A percentile compares a stretch with the other conserved stretches of the same genome.
Evolutionary conservation across 2,888 invertebrate genomes (phyloP).

Genomic region (Idaea biselata): DNA sequence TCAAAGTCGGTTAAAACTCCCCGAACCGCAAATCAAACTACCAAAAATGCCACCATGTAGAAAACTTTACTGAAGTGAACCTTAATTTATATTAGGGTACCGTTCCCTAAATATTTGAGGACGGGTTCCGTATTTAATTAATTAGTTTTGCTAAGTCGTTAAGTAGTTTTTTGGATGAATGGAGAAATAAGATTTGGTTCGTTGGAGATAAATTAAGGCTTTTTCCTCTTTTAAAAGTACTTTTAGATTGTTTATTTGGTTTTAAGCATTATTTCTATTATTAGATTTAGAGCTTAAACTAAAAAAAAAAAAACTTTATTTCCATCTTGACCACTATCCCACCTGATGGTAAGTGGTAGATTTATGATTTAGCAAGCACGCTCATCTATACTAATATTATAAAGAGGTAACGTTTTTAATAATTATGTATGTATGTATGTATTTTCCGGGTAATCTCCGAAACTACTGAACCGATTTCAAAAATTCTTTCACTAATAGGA

Average conservation of each 20-base stretch:
- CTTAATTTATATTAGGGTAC: conserved; percentile 28
- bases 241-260: background rate
- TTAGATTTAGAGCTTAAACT: no score
- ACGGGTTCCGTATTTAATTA: conserved; percentile 25
- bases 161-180: background rate
- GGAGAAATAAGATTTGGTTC: background rate
- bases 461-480: no score
- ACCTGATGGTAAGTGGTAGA: no score
- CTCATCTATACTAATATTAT: no score
- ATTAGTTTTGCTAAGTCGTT: conserved; percentile 32
- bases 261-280: background rate
- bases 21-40: background rate
- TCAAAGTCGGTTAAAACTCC: background rate
- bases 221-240: background rate
- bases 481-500: no score
- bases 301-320: no score
- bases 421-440: no score
- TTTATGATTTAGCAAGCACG: no score
- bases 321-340: no score
- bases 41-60: background rate
- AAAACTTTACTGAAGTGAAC: background rate
- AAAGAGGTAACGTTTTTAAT: no score
- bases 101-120: conserved; percentile 25
- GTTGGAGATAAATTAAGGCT: background rate
- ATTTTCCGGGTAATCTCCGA: no score